phyloP scores from a whole-genome alignment of 2,888 invertebrate species.

The Lochmaea crataegi region DNA sequence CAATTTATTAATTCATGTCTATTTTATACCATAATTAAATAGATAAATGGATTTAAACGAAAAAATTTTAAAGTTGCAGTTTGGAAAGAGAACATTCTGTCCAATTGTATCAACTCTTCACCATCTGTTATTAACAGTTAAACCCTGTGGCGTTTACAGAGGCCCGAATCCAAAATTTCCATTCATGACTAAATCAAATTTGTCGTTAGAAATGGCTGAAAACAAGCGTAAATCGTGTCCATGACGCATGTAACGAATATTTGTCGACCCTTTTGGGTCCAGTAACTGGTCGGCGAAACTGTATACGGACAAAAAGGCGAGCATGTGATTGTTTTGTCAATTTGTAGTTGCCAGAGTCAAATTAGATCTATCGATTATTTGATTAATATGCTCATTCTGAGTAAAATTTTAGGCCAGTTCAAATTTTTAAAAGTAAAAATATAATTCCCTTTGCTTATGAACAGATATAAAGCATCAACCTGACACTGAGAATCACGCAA shows the following conservation, averaged over 20 bases:
- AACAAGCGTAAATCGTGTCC: constrained; percentile 56
- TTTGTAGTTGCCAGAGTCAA: constrained; percentile 61
- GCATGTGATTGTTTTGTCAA: constrained; percentile 63
- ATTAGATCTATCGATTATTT: constrained; percentile 64
- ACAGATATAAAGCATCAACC: too few species aligned
- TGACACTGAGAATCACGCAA: too few species aligned
- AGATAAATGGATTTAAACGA: too few species aligned
- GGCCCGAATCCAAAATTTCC: constrained; percentile 19
- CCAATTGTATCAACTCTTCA: not conserved
- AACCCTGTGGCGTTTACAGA: not conserved
- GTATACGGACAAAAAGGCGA: constrained; percentile 54
- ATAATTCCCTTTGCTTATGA: too few species aligned
- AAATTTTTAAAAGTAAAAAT: too few species aligned
- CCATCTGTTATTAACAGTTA: constrained; percentile 20
- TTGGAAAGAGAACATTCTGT: too few species aligned
- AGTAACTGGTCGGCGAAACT: constrained; percentile 48
- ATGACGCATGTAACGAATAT: constrained; percentile 59
- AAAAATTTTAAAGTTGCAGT: not conserved
- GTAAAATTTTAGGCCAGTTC: not conserved
- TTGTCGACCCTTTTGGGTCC: constrained; percentile 59
- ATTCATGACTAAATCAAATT: constrained; percentile 42
- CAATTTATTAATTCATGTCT: constrained; percentile 32
- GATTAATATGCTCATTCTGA: constrained; percentile 54
- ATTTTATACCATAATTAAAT: not conserved
- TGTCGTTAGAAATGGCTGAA: constrained; percentile 47